Base-by-base conservation (phyloP, 1,140 invertebrate species). In the Drosophila cardini region DNA sequence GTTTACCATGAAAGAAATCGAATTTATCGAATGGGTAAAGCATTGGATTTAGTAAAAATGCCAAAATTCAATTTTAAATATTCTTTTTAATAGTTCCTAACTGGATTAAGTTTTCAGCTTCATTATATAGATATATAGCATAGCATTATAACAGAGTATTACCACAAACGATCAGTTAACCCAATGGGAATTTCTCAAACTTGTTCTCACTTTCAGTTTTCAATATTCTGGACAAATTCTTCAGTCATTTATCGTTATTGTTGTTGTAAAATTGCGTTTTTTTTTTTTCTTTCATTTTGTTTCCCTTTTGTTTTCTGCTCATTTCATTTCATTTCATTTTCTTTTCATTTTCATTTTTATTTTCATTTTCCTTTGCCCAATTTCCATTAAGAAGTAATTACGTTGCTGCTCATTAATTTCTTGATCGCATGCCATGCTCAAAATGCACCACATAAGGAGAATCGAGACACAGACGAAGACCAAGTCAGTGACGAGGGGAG, bases 381-480 rank as follows among this genome's bases (percentile, higher is more conserved):
- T 87, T 89, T 87, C 83, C 83, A 87, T 87, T 81, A 83, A 89
- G 83, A 89, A 87, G 84, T 68, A 87, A 87, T 87, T 87, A 89
- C 79, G 84, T 80, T 83, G 83, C 76, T 87, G 84, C 76, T 83
- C 83, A 87, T 87, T 87, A 87, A 87, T 76, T 89, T 89, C 69
- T 65, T 72, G 83, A 87, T 87, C 83, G 83, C 83, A 87, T 87
- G 83, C 84, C 83, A 83, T 64, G 84, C 48, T 61, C 15, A 83
- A 69, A 68, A 68, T 81, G 78, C 48, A 76, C 56, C 48, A 76
- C 56, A 63, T 60, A 71, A 43, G 61, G 42, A 36, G 61, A 43
- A n/a, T 62, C 15, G 52, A 26, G 46, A 11, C 2, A 36, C 21
- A 21, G 21, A 4, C 21, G 21, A 21, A 21, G 0, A 21, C 2